Percentiles rank a stretch among this genome's conserved stretches.
Evolutionary conservation across 2,797 vertebrate species (phyloP).

Genomic region (Myotis daubentonii): DNA sequence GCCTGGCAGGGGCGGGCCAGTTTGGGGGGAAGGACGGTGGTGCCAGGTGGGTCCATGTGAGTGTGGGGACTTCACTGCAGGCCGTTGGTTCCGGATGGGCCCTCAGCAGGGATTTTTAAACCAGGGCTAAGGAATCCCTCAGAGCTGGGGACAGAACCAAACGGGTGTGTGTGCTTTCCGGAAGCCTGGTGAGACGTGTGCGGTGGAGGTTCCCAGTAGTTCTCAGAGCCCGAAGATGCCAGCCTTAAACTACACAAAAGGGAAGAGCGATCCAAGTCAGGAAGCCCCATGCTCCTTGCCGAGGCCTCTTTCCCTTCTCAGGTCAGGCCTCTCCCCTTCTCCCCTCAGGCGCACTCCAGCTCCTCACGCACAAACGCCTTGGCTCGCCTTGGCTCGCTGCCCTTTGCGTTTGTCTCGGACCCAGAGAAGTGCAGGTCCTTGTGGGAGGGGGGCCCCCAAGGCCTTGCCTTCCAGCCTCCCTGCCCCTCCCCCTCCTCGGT

Average conservation of each 20-base stretch:
- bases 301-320: not conserved
- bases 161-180: fast-evolving
- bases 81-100: too few relatives aligned
- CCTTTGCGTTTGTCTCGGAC: not conserved
- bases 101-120: not conserved
- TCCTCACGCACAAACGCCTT: not conserved
- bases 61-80: not conserved
- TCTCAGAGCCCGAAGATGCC: not conserved
- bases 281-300: not conserved
- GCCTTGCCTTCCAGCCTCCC: fast-evolving
- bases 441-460: fast-evolving
- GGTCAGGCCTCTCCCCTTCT: not conserved
- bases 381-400: not conserved
- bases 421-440: too few relatives aligned
- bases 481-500: not conserved
- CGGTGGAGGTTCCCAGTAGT: fast-evolving
- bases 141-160: not conserved
- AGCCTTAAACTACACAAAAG: not conserved
- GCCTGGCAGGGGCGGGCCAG: fast-evolving
- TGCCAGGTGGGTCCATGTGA: fast-evolving
- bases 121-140: not conserved
- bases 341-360: fast-evolving
- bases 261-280: not conserved
- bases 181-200: not conserved
- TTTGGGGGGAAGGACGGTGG: not conserved